Percentiles rank a stretch among this genome's conserved stretches.
Evolutionary conservation across 2,888 invertebrate species (phyloP).

Genomic region (Tetropium fuscum): DNA sequence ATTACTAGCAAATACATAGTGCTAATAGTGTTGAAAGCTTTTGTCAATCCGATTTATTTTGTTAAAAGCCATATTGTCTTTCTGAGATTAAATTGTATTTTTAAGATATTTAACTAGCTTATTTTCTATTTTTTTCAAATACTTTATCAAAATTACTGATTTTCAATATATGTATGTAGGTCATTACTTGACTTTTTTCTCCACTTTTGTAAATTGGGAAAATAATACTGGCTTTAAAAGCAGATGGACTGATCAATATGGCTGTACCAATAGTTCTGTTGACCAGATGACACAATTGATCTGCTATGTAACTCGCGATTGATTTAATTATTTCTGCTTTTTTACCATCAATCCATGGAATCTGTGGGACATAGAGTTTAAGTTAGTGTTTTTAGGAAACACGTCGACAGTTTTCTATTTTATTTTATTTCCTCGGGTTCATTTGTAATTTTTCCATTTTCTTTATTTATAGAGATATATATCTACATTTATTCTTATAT

Average conservation of each 20-base stretch:
- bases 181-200: background rate
- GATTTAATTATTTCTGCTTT: background rate
- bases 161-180: background rate
- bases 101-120: background rate
- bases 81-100: background rate
- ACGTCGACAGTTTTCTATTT: background rate
- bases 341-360: background rate
- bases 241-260: background rate
- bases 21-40: background rate
- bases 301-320: background rate
- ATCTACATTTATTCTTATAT: background rate
- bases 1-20: background rate
- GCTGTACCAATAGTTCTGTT: background rate
- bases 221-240: background rate
- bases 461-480: background rate
- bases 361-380: background rate
- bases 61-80: background rate
- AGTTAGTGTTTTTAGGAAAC: background rate
- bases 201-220: background rate
- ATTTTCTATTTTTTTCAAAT: background rate
- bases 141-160: background rate
- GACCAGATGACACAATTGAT: background rate
- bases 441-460: background rate
- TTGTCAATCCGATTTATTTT: background rate
- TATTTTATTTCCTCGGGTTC: background rate